Percentiles rank a stretch among this genome's conserved stretches.
phyloP scores from a whole-genome alignment of 2,113 vertebrate genomes.

The Trematocara stigmaticum region DNA sequence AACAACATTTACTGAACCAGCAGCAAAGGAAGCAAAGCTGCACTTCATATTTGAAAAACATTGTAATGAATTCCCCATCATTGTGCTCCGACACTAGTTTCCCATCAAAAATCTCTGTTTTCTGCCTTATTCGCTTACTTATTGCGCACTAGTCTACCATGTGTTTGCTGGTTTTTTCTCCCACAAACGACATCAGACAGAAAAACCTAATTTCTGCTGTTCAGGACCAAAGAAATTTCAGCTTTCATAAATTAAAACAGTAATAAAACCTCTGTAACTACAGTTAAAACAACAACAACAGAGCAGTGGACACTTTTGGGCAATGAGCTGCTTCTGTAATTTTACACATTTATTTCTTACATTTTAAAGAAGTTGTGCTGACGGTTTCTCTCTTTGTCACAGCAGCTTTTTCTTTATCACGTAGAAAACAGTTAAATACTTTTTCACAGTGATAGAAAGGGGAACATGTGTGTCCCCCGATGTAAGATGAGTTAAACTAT shows the following conservation, averaged over 20 bases:
- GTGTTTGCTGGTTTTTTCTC: neutral
- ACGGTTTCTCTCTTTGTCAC: neutral
- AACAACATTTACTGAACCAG: neutral
- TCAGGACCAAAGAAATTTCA: neutral
- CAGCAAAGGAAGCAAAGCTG: neutral
- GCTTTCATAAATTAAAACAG: neutral
- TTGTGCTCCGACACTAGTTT: neutral
- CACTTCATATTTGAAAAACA: neutral
- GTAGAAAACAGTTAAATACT: neutral
- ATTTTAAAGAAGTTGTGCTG: neutral
- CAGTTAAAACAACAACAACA: neutral
- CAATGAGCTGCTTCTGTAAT: neutral
- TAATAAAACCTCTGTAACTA: neutral
- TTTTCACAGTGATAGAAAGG: neutral
- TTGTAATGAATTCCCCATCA: neutral
- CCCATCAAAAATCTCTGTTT: neutral
- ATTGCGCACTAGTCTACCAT: neutral
- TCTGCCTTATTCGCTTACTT: neutral
- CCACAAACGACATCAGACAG: neutral
- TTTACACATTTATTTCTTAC: neutral
- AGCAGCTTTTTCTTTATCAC: neutral
- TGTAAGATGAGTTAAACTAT: neutral
- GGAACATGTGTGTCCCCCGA: neutral
- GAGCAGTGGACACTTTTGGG: neutral
- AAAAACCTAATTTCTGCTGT: neutral